These are phyloP conservation scores for Tiliqua scincoides DNA, from an alignment of 2,113 vertebrate species.

Conservation along the genomic window DNA sequence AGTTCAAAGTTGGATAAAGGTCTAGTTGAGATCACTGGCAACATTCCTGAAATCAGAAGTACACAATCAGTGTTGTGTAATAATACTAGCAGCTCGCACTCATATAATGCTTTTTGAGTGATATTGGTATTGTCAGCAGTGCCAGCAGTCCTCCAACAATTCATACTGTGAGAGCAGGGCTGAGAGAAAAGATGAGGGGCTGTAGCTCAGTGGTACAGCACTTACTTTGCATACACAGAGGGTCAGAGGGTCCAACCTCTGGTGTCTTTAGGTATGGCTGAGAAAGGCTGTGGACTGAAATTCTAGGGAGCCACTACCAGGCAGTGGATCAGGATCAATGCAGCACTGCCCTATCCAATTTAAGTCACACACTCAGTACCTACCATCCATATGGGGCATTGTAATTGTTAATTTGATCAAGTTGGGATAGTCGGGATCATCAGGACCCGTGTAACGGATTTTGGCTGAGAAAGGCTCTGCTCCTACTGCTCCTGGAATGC, in stretches of 20 bases:
- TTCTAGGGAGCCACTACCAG: too few relatives aligned
- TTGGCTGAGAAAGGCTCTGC: slow-evolving; percentile 84
- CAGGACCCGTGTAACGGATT: slow-evolving; percentile 78
- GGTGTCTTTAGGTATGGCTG: too few relatives aligned
- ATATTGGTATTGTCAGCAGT: too few relatives aligned
- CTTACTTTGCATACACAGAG: too few relatives aligned
- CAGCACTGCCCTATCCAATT: not conserved
- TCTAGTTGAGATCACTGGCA: slow-evolving; percentile 83
- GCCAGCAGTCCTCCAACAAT: not conserved
- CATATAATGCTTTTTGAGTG: not conserved
- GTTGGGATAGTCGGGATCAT: slow-evolving; percentile 79
- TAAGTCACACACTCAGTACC: not conserved
- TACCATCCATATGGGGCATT: slow-evolving; percentile 84
- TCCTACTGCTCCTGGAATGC: slow-evolving; percentile 76
- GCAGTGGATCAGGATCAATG: not conserved
- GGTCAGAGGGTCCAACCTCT: too few relatives aligned
- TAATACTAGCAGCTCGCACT: not conserved
- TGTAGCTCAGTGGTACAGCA: too few relatives aligned
- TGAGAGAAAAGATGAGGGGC: too few relatives aligned
- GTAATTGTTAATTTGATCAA: slow-evolving; percentile 80
- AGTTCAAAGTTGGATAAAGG: slow-evolving; percentile 86
- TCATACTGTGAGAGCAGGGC: not conserved
- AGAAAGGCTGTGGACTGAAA: too few relatives aligned
- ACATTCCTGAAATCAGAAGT: slow-evolving; percentile 76
- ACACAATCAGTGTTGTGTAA: not conserved